These are phyloP conservation scores for Microchrysa polita DNA, from an alignment of 2,888 invertebrate genomes.

Conservation along the genomic window DNA sequence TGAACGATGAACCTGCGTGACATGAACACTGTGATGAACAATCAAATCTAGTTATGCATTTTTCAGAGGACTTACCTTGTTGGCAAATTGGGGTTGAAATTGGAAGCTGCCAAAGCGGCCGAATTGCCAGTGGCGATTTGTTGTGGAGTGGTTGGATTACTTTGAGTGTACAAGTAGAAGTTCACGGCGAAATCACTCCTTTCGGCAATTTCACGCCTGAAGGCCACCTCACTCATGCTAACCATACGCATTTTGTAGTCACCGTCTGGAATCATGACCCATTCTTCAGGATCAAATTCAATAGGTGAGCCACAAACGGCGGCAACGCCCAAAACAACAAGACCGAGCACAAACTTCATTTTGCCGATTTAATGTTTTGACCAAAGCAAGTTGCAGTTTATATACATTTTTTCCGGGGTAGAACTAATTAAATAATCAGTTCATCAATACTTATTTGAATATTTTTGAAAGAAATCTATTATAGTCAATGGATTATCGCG, in stretches of 20 bases:
- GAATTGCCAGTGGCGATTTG: slow-evolving; percentile 37
- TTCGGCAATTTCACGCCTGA: background rate
- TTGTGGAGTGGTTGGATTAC: slow-evolving; percentile 47
- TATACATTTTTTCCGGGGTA: background rate
- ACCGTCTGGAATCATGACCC: slow-evolving; percentile 28
- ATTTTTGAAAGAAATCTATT: background rate
- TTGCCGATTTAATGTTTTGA: background rate
- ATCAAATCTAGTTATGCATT: too few species aligned
- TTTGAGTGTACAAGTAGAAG: slow-evolving; percentile 58
- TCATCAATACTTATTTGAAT: background rate
- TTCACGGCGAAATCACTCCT: slow-evolving; percentile 41
- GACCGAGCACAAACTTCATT: slow-evolving; percentile 25
- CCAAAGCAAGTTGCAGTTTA: background rate
- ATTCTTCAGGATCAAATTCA: slow-evolving; percentile 13
- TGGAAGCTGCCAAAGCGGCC: background rate
- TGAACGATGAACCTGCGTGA: slow-evolving; percentile 60
- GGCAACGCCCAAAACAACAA: slow-evolving; percentile 9
- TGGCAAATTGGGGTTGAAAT: slow-evolving; percentile 44
- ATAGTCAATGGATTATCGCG: background rate
- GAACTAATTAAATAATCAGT: background rate
- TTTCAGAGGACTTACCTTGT: slow-evolving; percentile 45
- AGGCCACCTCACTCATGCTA: background rate
- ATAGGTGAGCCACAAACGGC: background rate
- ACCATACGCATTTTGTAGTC: slow-evolving; percentile 36
- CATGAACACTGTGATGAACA: too few species aligned